Conservation (phyloP, 1,140 invertebrate species). For the Elymnias hypermnestra region DNA sequence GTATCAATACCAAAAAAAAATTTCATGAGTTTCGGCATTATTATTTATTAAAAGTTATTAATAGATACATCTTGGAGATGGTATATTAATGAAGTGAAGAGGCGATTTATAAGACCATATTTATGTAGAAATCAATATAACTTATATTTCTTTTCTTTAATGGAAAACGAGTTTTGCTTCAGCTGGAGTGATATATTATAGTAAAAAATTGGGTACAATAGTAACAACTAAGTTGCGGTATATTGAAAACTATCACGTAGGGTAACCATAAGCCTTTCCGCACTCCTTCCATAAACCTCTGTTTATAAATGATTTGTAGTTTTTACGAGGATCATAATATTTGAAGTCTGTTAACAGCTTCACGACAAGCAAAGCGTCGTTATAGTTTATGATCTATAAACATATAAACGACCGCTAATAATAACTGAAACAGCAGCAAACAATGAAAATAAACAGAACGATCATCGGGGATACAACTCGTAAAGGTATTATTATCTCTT, state of each 20-base stretch:
- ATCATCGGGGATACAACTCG: conserved; percentile 54
- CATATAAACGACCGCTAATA: conserved; percentile 70
- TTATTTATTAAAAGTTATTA: no score
- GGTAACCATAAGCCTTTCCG: neutral
- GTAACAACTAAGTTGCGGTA: no score
- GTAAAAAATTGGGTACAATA: no score
- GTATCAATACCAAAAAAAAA: no score
- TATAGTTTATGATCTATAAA: conserved; percentile 71
- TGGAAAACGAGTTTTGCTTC: no score
- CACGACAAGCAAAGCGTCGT: conserved; percentile 63
- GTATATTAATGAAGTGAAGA: no score
- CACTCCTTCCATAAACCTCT: conserved; percentile 7
- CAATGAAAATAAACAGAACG: conserved; percentile 65
- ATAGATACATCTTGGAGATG: no score
- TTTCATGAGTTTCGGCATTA: no score
- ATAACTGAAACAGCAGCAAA: conserved; percentile 71
- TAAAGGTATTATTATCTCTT: conserved; percentile 74
- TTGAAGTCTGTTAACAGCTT: conserved; percentile 64
- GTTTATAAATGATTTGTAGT: conserved; percentile 60
- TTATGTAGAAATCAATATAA: no score
- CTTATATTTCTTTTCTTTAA: no score
- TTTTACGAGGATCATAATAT: conserved; percentile 59
- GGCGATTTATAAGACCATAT: no score
- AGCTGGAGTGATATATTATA: no score
- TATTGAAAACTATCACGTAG: neutral